A percentile compares a stretch with the other conserved stretches of the same genome.
Conservation (phyloP, 2,888 invertebrate genomes). For the Gastrophysa polygoni region DNA sequence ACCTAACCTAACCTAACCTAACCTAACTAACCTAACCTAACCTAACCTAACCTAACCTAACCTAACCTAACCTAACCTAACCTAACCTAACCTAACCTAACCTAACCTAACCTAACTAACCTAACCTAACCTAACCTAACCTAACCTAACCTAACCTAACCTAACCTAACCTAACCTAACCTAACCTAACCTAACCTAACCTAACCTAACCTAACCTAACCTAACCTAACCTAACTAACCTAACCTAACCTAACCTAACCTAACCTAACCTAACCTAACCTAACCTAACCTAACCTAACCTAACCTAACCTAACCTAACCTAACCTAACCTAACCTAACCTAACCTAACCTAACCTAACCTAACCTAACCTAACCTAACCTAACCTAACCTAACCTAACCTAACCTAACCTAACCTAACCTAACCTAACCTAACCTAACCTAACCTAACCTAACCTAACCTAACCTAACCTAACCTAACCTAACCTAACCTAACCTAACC, state of each 20-base stretch:
- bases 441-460: constrained; percentile 19
- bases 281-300: constrained; percentile 5
- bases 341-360: not conserved
- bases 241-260: not conserved
- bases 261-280: constrained; percentile 8
- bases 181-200: constrained; percentile 16
- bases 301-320: constrained; percentile 12
- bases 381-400: constrained; percentile 5
- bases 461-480: constrained; percentile 19
- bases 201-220: constrained; percentile 10
- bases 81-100: constrained; percentile 4
- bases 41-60: constrained; percentile 18
- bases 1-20: constrained; percentile 28
- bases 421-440: constrained; percentile 18
- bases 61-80: constrained; percentile 11
- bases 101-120: not conserved
- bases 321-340: constrained; percentile 10
- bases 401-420: constrained; percentile 13
- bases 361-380: not conserved
- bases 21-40: constrained; percentile 28
- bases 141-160: not conserved
- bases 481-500: constrained; percentile 18
- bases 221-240: not conserved
- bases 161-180: not conserved
- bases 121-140: not conserved